Base-by-base conservation (phyloP, 2,888 invertebrate species). In the Sussaba pulchella region DNA sequence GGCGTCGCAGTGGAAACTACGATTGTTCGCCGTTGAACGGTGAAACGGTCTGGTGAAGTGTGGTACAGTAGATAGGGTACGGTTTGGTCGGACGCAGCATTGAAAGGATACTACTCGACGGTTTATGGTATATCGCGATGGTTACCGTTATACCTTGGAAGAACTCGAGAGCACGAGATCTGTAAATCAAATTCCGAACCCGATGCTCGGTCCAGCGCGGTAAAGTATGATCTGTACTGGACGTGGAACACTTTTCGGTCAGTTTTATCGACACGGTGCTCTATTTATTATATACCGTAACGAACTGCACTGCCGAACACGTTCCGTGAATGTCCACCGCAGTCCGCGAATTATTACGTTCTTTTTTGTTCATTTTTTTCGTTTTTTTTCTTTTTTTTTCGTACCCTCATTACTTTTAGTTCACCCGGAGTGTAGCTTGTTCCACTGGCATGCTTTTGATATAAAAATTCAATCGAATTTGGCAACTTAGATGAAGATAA, bases 211-310 rank as follows among this genome's bases (percentile, higher is more conserved):
- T 63, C 19, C 70, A 61, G 50, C 24, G 50, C 72, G 75, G 63
- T 81, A 61, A 82, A 83, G 80, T 83, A 82, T 83, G 66, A 84
- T 83, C 82, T 83, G 84, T 70, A 66, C 74, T 75, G 75, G 81
- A 76, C 81, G 71, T 78, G 78, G 71, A 82, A 81, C 80, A 83
- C 84, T 85, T 86, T 84, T 84, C 71, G 83, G 81, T 81, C 73
- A 82, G 81, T 85, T 86, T 87, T 86, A 87, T 86, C 86, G 85
- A 84, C 86, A 86, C 81, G 76, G 74, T 54, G 24, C 52, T 84
- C 85, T 87, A 88, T 88, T 88, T 86, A 88, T 87, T 84, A 83
- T 82, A 79, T 75, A 26, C 71, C 61, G 69, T 78, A 75, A 63
- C 64, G 77, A 78, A 43, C 67, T 54, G 67, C 63, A 36, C 77